These are phyloP conservation scores for Himalopsyche tibetana DNA, from an alignment of 2,888 invertebrate species.

Conservation along the genomic window DNA sequence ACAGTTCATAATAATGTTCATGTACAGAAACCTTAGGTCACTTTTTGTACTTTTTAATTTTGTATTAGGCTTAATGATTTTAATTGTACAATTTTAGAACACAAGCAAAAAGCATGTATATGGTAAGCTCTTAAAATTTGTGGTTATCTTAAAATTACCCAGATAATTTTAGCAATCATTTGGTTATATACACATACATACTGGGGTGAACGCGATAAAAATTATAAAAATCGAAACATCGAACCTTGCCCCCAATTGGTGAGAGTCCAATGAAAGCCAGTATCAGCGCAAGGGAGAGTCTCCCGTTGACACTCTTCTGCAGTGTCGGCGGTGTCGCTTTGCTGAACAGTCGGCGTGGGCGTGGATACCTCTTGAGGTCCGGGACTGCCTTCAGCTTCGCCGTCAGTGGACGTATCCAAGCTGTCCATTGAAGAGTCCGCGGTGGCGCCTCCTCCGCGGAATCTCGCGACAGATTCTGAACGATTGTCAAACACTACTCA, in stretches of 20 bases:
- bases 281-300: conserved; percentile 67
- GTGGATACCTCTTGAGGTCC: conserved; percentile 66
- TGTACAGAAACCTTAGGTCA: too few species aligned
- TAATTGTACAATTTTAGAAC: too few species aligned
- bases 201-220: neutral
- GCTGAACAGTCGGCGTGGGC: conserved; percentile 66
- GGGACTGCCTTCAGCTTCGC: conserved; percentile 65
- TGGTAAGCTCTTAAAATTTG: too few species aligned
- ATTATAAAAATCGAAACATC: neutral
- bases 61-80: too few species aligned
- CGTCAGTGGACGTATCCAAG: conserved; percentile 71
- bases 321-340: conserved; percentile 68
- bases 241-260: conserved; percentile 77
- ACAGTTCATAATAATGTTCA: too few species aligned
- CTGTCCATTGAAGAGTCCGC: conserved; percentile 67
- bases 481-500: conserved; percentile 41
- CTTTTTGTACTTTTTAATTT: too few species aligned
- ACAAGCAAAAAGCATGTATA: too few species aligned
- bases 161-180: too few species aligned
- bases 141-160: too few species aligned
- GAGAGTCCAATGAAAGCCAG: conserved; percentile 79
- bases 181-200: too few species aligned
- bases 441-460: conserved; percentile 74
- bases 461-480: conserved; percentile 73
- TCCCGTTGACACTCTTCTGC: conserved; percentile 68